Evolutionary conservation across 1,140 invertebrate genomes (phyloP), one percentile per base, ranked within the genome.

Genomic region (Zelostemma sp.): DNA sequence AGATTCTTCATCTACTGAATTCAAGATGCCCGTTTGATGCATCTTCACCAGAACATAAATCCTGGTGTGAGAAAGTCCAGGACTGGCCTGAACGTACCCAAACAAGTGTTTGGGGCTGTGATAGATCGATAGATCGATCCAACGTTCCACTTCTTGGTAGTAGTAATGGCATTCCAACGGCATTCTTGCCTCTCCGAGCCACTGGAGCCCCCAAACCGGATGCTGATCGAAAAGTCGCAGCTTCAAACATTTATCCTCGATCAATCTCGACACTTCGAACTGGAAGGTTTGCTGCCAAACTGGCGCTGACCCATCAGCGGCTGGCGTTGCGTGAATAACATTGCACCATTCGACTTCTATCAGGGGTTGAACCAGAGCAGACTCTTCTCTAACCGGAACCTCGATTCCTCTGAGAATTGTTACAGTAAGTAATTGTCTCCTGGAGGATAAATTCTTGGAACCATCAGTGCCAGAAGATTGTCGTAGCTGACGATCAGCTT

Each of bases 141-240:
- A 86, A n/a, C 80, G 68, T 57, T 86, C 84, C 1, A 86, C 69
- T 41, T 85, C 80, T 33, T 85, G 80, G 56, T 83, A 79, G 64
- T 79, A 78, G 5, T 75, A 60, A 11, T 81, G 64, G 59, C 72
- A 74, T 47, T 85, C 83, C 3, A 85, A 31, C 3, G 83, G 82
- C 17, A 86, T 77, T 6, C 66, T 68, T 0, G 81, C 68, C 50
- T 85, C 83, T 0, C 84, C 84, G 1, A 86, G 62, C 83, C 83
- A 86, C 16, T 86, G 83, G 3, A 78, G 62, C 31, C 84, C 84
- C 83, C 84, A 86, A 1, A 82, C 72, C 5, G 84, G 84, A 66
- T 86, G 84, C 6, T 83, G 80, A 62, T 86, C 84, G 15, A 77
- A 86, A 0, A 86, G 57, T 6, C 83, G 73, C 5, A 86, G 47